Base-by-base conservation (phyloP, 2,888 invertebrate species). In the Mesochorus sp. region DNA sequence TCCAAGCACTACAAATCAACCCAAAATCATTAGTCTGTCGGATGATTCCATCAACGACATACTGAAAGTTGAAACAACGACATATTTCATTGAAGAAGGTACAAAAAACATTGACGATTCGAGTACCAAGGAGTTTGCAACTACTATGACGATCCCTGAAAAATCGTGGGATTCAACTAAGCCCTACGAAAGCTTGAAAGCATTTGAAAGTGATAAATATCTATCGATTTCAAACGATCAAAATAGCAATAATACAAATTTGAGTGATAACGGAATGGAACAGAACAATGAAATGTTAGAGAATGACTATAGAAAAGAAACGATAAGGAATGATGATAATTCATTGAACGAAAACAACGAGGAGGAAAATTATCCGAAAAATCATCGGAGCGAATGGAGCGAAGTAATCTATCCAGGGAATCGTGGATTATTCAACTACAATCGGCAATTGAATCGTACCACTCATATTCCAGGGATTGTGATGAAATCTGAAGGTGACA, bases 181-280 rank as follows among this genome's bases (percentile, higher is more conserved):
- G 88, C 88, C 86, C 89, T 87, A 78, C 92, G 85, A 88, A 90
- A 88, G 84, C 88, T 80, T 82, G 86, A 78, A 85, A 85, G 72
- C 81, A 89, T 79, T 85, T 85, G 53, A 88, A 85, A 73, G 83
- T 89, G 66, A 91, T 91, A 78, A 92, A 91, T 83, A 87, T n/a
- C 4, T 51, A 88, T 84, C 83, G 89, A 42, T 66, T 14, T 57
- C 66, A 12, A 68, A 67, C n/a, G n/a, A n/a, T 5, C 28, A 72
- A 0, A 79, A 84, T 6, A 74, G 74, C 81, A 76, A 81, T 70
- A 80, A 74, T 66, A 59, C 37, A 66, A 81, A 61, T 68, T 81
- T 80, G 57, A 83, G 73, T 62, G 87, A 74, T 84, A 90, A 81
- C 83, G 26, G 51, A 26, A 80, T 5, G 87, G 90, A 49, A 84